Percentiles rank a stretch among this genome's conserved stretches.
Evolutionary conservation across 2,888 invertebrate genomes (phyloP).

Genomic region (Mythimna vitellina): DNA sequence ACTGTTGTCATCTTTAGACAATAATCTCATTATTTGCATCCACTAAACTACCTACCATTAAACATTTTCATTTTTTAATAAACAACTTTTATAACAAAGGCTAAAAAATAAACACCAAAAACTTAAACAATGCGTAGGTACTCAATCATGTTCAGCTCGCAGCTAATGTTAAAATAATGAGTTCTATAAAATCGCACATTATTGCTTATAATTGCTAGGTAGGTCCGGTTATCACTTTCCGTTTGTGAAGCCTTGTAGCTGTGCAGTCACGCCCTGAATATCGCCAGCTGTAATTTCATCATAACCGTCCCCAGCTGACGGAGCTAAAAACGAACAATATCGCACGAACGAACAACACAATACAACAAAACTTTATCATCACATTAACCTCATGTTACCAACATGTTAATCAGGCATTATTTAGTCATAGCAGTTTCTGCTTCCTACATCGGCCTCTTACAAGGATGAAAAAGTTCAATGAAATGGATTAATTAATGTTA

Average conservation of each 20-base stretch:
- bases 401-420: constrained; percentile 39
- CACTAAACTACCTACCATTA: neutral
- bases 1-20: constrained; percentile 7
- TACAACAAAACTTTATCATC: constrained; percentile 23
- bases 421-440: constrained; percentile 17
- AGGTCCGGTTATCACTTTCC: constrained; percentile 68
- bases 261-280: constrained; percentile 82
- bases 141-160: constrained; percentile 9
- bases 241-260: constrained; percentile 74
- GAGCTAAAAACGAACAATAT: constrained; percentile 44
- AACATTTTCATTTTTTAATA: neutral
- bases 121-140: neutral
- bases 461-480: constrained; percentile 12
- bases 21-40: constrained; percentile 4
- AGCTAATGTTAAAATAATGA: constrained; percentile 31
- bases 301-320: constrained; percentile 61
- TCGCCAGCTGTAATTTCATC: constrained; percentile 70
- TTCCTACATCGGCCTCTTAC: constrained; percentile 25
- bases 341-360: constrained; percentile 28
- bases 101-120: neutral
- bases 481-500: constrained; percentile 9
- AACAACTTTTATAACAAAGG: neutral
- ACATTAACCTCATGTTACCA: constrained; percentile 28
- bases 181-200: constrained; percentile 30
- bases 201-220: constrained; percentile 52